Evolutionary conservation across 2,113 vertebrate genomes (phyloP).

Genomic region (Brevimyrus niger): DNA sequence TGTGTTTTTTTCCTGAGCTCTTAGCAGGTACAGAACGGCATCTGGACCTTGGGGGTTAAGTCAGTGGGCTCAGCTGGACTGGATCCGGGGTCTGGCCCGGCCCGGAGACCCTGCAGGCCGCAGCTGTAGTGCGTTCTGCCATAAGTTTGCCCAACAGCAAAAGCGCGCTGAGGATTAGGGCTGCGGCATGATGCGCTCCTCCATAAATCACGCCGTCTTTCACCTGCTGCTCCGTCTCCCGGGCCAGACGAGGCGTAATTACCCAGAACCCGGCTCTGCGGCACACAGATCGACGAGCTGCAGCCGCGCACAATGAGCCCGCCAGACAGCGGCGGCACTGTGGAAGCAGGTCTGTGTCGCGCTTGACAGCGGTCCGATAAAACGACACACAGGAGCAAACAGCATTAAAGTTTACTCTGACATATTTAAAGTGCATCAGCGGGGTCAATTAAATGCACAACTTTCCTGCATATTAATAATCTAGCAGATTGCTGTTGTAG

Average conservation of each 20-base stretch:
- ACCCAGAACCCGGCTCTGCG: slow-evolving; percentile 81
- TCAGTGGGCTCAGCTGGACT: neutral
- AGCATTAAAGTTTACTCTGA: slow-evolving; percentile 4
- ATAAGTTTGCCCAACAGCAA: slow-evolving; percentile 70
- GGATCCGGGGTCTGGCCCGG: neutral
- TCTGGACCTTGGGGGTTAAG: slow-evolving; percentile 14
- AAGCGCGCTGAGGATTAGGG: slow-evolving; percentile 80
- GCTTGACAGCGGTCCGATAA: slow-evolving; percentile 75
- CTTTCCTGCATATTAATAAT: neutral
- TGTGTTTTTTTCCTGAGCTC: neutral
- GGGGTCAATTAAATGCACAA: neutral
- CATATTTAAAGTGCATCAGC: neutral
- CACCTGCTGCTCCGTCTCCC: slow-evolving; percentile 80
- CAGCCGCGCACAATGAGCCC: slow-evolving; percentile 92
- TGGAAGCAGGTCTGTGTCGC: slow-evolving; percentile 82
- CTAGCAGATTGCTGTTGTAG: neutral
- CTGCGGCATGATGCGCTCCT: slow-evolving; percentile 66
- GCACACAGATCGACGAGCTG: slow-evolving; percentile 82
- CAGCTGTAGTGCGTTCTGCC: slow-evolving; percentile 62
- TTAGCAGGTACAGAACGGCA: slow-evolving; percentile 6
- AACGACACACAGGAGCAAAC: slow-evolving; percentile 52
- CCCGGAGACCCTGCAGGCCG: neutral
- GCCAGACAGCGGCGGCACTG: slow-evolving; percentile 88
- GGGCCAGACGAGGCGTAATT: slow-evolving; percentile 93
- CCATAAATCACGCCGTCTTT: slow-evolving; percentile 84